phyloP scores from a whole-genome alignment of 2,113 vertebrate species.

The Pelmatolapia mariae region DNA sequence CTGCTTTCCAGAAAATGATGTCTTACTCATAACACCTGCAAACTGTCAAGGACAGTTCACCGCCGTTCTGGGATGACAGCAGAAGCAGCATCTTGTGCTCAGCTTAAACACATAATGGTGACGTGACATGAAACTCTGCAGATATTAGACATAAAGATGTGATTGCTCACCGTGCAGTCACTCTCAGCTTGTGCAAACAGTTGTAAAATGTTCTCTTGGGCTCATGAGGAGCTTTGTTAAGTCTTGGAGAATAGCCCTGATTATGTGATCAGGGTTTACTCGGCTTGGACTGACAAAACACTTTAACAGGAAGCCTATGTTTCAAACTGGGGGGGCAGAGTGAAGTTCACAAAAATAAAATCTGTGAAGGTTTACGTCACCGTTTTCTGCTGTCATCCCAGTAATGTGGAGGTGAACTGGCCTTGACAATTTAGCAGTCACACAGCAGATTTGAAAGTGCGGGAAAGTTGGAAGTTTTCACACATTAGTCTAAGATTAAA shows the following conservation, averaged over 20 bases:
- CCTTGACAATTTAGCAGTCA: neutral
- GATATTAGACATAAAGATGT: neutral
- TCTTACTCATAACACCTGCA: neutral
- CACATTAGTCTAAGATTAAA: neutral
- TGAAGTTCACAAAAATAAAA: neutral
- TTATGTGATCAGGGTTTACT: neutral
- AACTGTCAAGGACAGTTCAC: neutral
- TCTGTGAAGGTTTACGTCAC: neutral
- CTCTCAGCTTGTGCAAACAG: neutral
- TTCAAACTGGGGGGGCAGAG: neutral
- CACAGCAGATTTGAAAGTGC: neutral
- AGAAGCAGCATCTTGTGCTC: neutral
- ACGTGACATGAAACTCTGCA: neutral
- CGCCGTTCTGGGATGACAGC: neutral
- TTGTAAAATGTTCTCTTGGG: neutral
- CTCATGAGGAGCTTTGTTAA: neutral
- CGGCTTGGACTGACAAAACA: neutral
- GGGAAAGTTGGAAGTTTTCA: neutral
- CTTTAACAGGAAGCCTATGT: neutral
- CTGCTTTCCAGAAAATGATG: neutral
- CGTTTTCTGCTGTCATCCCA: neutral
- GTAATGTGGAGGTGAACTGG: neutral
- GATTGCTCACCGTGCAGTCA: neutral
- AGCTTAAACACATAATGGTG: neutral
- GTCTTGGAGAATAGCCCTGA: neutral